Percentiles rank a stretch among this genome's conserved stretches.
These are phyloP conservation scores for Ophion ventricosus DNA, from an alignment of 2,888 invertebrate species.

Conservation along the genomic window DNA sequence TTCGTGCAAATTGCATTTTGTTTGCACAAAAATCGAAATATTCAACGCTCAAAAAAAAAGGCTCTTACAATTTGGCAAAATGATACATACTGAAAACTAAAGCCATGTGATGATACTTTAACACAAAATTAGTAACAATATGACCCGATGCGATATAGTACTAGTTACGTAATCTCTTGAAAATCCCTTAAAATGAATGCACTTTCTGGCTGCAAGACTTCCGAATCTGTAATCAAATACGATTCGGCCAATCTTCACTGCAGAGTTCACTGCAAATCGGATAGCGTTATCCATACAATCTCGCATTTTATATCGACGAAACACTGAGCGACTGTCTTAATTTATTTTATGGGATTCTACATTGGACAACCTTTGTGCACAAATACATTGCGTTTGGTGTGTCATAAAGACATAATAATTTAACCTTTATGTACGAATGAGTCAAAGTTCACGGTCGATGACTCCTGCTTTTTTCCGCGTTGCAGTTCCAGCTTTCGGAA, in stretches of 20 bases:
- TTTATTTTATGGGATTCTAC: slow-evolving; percentile 7
- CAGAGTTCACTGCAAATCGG: neutral
- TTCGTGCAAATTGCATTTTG: too few relatives aligned
- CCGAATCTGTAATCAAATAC: slow-evolving; percentile 30
- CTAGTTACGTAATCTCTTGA: too few relatives aligned
- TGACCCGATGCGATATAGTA: too few relatives aligned
- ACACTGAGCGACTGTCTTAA: neutral
- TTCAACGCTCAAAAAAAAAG: too few relatives aligned
- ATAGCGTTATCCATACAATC: neutral
- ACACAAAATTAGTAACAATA: too few relatives aligned
- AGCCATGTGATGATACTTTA: too few relatives aligned
- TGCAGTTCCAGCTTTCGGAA: slow-evolving; percentile 55
- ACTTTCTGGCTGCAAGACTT: slow-evolving; percentile 24
- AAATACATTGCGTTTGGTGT: neutral
- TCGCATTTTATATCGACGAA: neutral
- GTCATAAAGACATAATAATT: slow-evolving; percentile 32
- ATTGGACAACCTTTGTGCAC: neutral
- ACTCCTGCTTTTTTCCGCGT: slow-evolving; percentile 54
- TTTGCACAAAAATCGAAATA: too few relatives aligned
- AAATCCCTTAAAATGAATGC: slow-evolving; percentile 3
- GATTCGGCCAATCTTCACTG: slow-evolving; percentile 45
- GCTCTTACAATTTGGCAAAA: too few relatives aligned
- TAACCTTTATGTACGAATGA: slow-evolving; percentile 38
- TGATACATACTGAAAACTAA: too few relatives aligned
- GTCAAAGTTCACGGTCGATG: slow-evolving; percentile 38